Base-by-base conservation (phyloP, 2,113 vertebrate species). In the Beaufortia kweichowensis region DNA sequence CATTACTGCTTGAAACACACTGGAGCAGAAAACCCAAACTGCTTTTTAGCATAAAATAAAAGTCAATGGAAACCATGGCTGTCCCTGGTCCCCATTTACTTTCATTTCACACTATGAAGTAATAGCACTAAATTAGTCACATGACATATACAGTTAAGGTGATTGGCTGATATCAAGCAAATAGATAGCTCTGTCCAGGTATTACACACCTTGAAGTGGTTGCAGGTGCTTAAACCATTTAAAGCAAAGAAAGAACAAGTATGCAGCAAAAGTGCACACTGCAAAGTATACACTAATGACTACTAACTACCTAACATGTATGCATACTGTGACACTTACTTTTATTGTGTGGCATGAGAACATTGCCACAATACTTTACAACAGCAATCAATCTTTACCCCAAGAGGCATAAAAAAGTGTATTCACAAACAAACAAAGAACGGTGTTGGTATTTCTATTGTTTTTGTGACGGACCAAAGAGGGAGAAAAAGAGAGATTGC, bases 171-270 rank as follows among this genome's bases (percentile, higher is more conserved):
- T 9, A 35, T 5, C 33, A 35, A 46, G 43, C 12, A 46, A 17
- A 39, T 10, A 11, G 11, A 39, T 4, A 39, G 35, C 35, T 39
- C 35, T 39, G 8, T 39, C 35, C 35, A 39, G 35, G 35, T 39
- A 39, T n/a, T 10, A 39, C 9, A 39, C 2, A 39, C 35, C 35
- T 39, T 39, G 9, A 50, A 26, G 39, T n/a, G 31, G 60, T 68
- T 74, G 78, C 67, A 76, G 72, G 41, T 50, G 31, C 24, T 35
- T 24, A 48, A 39, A 62, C 21, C 39, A 60, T 65, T 80, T 60
- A 69, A 39, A 39, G 35, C 15, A 4, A 17, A 39, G 35, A 48
- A 4, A 17, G 17, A 48, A 4, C 43, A 29, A 15, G 26, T 65
- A 48, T 64, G 61, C 46, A 76, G 67, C 24, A 65, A 60, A 24